Conservation (phyloP, 2,888 invertebrate genomes). For the Drosophila nigricruria region DNA sequence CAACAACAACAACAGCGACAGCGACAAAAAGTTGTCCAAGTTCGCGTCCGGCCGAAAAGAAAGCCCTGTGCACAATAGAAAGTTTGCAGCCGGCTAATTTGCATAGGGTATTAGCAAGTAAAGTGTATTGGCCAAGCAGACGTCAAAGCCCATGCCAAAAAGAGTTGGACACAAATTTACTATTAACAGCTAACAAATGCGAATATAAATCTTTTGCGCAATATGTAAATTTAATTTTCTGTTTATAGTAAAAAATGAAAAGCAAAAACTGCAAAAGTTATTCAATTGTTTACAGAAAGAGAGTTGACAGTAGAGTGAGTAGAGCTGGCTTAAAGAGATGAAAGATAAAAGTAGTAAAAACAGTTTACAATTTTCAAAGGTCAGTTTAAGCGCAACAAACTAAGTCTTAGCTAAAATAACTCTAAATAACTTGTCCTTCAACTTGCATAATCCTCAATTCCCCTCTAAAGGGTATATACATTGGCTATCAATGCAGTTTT, state of each 20-base stretch:
- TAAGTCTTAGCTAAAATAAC: too few relatives aligned
- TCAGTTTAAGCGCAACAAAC: too few relatives aligned
- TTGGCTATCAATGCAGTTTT: not conserved
- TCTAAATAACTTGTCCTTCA: too few relatives aligned
- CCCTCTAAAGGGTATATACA: slow-evolving; percentile 13
- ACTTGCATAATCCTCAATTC: too few relatives aligned
- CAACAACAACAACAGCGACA: not conserved
- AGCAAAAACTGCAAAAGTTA: slow-evolving; percentile 31
- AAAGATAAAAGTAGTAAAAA: not conserved
- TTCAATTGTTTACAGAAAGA: slow-evolving; percentile 5
- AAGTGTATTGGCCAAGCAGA: slow-evolving; percentile 51
- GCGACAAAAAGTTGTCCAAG: slow-evolving; percentile 18
- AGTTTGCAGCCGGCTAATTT: slow-evolving; percentile 59
- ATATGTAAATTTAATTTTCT: slow-evolving; percentile 48
- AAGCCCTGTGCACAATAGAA: slow-evolving; percentile 61
- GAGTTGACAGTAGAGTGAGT: not conserved
- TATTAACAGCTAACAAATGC: slow-evolving; percentile 27
- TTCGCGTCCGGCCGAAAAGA: slow-evolving; percentile 53
- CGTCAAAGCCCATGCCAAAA: slow-evolving; percentile 46
- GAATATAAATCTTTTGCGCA: slow-evolving; percentile 32
- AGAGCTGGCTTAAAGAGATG: too few relatives aligned
- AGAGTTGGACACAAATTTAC: slow-evolving; percentile 30
- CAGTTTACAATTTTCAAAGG: too few relatives aligned
- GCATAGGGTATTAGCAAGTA: slow-evolving; percentile 62
- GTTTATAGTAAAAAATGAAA: slow-evolving; percentile 13